These are phyloP conservation scores for Sturnus vulgaris DNA, from an alignment of 2,113 vertebrate genomes.

Conservation along the genomic window DNA sequence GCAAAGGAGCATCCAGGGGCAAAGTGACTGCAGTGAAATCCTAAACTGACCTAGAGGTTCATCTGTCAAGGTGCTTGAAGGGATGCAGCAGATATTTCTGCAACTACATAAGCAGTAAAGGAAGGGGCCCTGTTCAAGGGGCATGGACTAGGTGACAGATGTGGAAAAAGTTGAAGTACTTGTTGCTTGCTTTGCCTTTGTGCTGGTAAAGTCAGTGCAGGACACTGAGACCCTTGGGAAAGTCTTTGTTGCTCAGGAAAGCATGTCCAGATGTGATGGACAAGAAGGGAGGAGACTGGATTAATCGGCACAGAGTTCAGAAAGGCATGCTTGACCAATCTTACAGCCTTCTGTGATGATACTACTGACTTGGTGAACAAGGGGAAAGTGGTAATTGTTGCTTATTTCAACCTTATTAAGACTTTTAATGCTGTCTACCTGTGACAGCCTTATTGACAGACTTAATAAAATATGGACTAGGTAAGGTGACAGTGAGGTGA, in stretches of 20 bases:
- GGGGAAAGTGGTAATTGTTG: neutral
- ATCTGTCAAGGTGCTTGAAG: neutral
- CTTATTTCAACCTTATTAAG: neutral
- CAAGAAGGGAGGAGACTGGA: neutral
- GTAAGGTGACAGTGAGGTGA: neutral
- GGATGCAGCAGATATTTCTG: neutral
- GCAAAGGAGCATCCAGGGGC: neutral
- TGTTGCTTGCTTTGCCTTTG: neutral
- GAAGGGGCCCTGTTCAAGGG: neutral
- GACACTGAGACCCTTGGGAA: neutral
- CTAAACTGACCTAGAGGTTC: neutral
- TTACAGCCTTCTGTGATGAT: neutral
- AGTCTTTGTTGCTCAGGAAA: neutral
- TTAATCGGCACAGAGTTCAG: neutral
- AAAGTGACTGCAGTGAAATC: neutral
- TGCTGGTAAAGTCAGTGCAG: neutral
- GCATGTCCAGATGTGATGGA: neutral
- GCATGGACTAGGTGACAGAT: neutral
- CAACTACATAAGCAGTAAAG: neutral
- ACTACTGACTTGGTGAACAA: neutral
- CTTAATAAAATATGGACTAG: neutral
- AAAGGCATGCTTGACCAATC: neutral
- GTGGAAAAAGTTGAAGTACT: neutral
- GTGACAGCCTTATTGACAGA: neutral
- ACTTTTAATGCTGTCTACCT: neutral